Conservation (phyloP, 2,113 vertebrate genomes). For the Isichthys henryi region DNA sequence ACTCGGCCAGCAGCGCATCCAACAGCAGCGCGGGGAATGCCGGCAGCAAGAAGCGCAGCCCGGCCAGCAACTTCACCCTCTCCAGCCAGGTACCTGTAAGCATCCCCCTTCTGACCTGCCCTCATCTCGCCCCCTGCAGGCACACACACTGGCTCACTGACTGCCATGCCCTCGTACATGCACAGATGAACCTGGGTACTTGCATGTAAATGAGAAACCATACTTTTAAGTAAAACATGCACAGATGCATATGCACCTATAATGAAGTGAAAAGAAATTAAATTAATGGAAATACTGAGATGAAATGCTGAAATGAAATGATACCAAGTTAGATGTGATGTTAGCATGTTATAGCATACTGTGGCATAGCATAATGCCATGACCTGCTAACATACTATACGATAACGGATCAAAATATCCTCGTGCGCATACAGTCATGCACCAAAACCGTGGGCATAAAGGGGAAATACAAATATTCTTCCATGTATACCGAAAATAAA, state of each 20-base stretch:
- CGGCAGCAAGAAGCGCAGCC: slow-evolving; percentile 87
- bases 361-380: not conserved
- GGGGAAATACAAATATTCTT: not conserved
- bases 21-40: slow-evolving; percentile 84
- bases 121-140: not conserved
- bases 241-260: not conserved
- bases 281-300: no score
- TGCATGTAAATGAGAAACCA: not conserved
- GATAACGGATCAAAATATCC: not conserved
- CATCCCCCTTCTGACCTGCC: slow-evolving; percentile 62
- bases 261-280: not conserved
- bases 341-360: not conserved
- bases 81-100: slow-evolving; percentile 99
- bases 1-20: slow-evolving; percentile 91
- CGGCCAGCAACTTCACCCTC: slow-evolving; percentile 89
- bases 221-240: no score
- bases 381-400: not conserved
- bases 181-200: not conserved
- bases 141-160: not conserved
- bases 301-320: not conserved
- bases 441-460: not conserved
- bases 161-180: not conserved
- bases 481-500: not conserved
- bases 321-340: not conserved
- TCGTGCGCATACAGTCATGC: not conserved